Base-by-base conservation (phyloP, 2,888 invertebrate species). In the Caenorhabditis sulstoni region DNA sequence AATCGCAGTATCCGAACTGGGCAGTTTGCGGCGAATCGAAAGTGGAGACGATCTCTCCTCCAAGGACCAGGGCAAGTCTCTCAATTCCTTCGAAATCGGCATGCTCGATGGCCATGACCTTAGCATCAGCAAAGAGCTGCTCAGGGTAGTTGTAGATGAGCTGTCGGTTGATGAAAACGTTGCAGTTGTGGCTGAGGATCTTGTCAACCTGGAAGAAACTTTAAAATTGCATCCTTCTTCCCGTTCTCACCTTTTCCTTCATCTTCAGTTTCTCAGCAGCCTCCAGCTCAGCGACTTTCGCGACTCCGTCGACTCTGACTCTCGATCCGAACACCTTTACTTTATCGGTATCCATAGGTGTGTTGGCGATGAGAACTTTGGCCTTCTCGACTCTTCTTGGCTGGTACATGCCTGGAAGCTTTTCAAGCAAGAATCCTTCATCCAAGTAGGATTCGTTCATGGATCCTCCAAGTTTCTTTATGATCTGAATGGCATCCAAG, bases 71-170 rank as follows among this genome's bases (percentile, higher is more conserved):
- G 29, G 98, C 97, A 74, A 99, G 92, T 79, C 98, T 93, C 91
- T 99, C 98, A 88, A 99, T 97, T 62, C 99, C 99, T 91, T 99
- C 98, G 91, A 99, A 99, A 91, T 99, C 99, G 3, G 99, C 99
- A 91, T 99, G 99, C 90, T 99, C 99, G 86, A 99, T 99, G 0
- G 99, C 97, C 98, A 99, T 99, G 9, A 89, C 85, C 57, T 95
- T 95, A 52, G 96, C 95, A 92, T 99, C 99, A 45, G 98, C 96
- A 91, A 99, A 99, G 87, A 99, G 92, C 92, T 99, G 99, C 91
- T 99, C 99, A 0, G 99, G 99, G 91, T 99, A 99, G 92, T 99
- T 99, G 93, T 99, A 99, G 91, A 99, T 99, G 85, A 99, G 92
- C 92, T 99, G 99, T 84, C 95, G 94, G 92, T 99, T 99, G 90